Base-by-base conservation (phyloP, 2,888 invertebrate species). In the Agelastica alni region DNA sequence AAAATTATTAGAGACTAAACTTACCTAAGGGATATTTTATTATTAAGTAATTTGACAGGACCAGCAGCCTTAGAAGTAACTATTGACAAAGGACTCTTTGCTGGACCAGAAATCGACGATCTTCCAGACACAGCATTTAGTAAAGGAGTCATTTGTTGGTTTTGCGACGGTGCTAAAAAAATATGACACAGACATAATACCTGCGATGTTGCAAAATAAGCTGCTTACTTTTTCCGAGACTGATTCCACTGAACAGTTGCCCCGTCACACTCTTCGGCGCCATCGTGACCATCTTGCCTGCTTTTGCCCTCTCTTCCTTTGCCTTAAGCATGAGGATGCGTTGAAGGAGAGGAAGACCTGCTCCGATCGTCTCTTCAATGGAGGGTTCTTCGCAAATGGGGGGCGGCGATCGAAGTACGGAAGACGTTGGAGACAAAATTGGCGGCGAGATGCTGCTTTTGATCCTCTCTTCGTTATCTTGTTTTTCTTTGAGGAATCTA, bases 401-500 rank as follows among this genome's bases (percentile, higher is more conserved):
- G 4, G 82, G 74, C 63, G 83, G 84, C 4, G 64, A 62, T 10
- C 59, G 39, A 57, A 84, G 78, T 69, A 83, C 82, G 58, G 83
- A 68, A 34, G 72, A 83, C 55, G 85, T 83, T 53, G 86, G 85
- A 47, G 80, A 82, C 56, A 85, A 80, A 72, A 84, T 81, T 16
- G 78, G 70, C 59, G 80, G 78, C 63, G 77, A 76, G 10, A 44
- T 39, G 28, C 14, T 18, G 75, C 79, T 75, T 68, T 81, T 81
- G 58, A 78, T 79, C 22, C 77, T 77, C 68, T 82, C 83, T 73
- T 84, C 83, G 67, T 81, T 80, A 66, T 83, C 83, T 74, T 93
- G 91, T 75, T 91, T 92, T 73, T 93, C 92, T 75, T 91, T 92
- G 0, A 93, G 81, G 34, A 93, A 78, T 68, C 90, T 56, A 22